Base-by-base conservation (phyloP, 1,140 invertebrate species). In the Drosophila nannoptera region DNA sequence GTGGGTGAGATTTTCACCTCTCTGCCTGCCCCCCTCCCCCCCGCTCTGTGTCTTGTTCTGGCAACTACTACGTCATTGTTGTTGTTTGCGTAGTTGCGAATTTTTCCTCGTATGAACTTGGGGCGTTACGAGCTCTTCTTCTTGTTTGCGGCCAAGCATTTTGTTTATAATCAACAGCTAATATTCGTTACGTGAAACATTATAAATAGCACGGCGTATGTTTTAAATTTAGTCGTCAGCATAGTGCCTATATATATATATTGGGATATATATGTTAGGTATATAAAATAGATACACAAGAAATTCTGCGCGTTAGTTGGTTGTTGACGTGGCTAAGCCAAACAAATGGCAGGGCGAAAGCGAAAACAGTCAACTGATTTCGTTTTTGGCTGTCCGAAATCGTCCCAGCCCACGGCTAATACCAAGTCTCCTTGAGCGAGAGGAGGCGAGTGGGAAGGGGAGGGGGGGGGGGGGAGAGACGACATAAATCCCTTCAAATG, bases 401-500 rank as follows among this genome's bases (percentile, higher is more conserved):
- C 48, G 42, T 56, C 14, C 64, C 40, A 6, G n/a, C 16, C 56
- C 8, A n/a, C 48, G 53, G 75, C 75, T 64, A 78, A 74, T 78
- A 74, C 71, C 46, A 40, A 61, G 59, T 69, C 67, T 63, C 56
- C 33, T 22, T 22, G 22, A 22, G 22, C 22, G 22, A 3, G 22
- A 22, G 22, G n/a, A n/a, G n/a, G n/a, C n/a, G n/a, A 22, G 22
- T 2, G 22, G 22, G 22, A 22, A 3, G 3, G 22, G 3, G 22
- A 3, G 22, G 3, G 3, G 3, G 22, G 22, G 22, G 1, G 22
- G 22, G 22, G 3, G 22, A 22, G 22, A 22, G 1, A 2, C 69
- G 54, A 70, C 63, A 80, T 86, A 83, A 83, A 84, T 83, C 80
- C 80, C 80, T 86, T 74, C 80, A 80, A 80, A 83, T 80, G 80